Evolutionary conservation across 2,888 invertebrate species (phyloP), one percentile per base, ranked within the genome.

Genomic region (Flexamia atlantica): DNA sequence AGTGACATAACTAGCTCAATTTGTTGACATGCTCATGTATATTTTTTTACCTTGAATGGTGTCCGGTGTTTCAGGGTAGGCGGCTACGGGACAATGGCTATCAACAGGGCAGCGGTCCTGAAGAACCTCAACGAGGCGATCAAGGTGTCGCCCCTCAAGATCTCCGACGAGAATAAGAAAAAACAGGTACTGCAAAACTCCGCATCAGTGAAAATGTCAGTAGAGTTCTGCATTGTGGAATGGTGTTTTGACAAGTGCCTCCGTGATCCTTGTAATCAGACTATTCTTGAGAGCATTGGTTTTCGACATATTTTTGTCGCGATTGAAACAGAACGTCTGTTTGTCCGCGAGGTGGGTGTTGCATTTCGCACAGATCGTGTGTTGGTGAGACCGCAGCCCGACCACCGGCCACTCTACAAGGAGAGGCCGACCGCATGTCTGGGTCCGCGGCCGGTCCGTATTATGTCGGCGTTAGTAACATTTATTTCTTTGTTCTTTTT

Each of bases 51-150:
- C n/a, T n/a, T n/a, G n/a, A 36, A 7, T 36, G 36, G 14, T 46
- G 7, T 46, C 46, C 12, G 46, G 2, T 46, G 46, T 46, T 46
- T 10, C 64, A 64, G 64, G 64, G 23, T 64, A 64, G 30, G 64
- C 64, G 64, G 40, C 17, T 28, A 25, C 14, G 17, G 50, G 12
- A 70, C 25, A 28, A 82, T 82, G 82, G 74, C 82, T 17, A 32
- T 68, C 57, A 60, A 53, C 74, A 74, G 14, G 60, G 82, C 72
- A 30, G 23, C 74, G 25, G 70, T 83, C 23, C 40, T 83, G 40
- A 83, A 83, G 7, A 74, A 42, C 57, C 57, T 83, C 23, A 74
- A 57, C 60, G 53, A 60, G 32, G 53, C 72, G 10, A 46, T 74
- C 40, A 74, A 74, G 25, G 53, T 74, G 28, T 23, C 53, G 5